phyloP scores from a whole-genome alignment of 2,888 invertebrate genomes.

The Tanypteryx hageni region DNA sequence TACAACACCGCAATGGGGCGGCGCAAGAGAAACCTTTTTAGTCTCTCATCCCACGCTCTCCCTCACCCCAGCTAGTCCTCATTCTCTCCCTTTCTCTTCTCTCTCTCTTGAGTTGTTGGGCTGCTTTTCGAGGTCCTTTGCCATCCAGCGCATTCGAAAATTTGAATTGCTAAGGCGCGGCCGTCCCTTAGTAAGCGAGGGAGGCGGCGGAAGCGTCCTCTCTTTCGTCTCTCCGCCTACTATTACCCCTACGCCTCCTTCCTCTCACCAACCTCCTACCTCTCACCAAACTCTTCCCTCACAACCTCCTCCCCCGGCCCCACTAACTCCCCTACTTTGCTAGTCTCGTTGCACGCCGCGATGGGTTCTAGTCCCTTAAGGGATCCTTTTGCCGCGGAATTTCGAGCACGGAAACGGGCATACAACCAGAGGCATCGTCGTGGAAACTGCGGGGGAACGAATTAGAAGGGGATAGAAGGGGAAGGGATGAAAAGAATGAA shows the following conservation, averaged over 20 bases:
- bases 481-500: background rate
- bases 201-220: background rate
- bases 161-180: constrained; percentile 61
- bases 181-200: background rate
- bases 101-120: background rate
- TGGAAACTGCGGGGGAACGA: background rate
- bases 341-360: background rate
- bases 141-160: background rate
- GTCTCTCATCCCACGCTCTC: no score
- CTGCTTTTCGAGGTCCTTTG: background rate
- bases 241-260: no score
- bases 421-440: background rate
- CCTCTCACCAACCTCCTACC: no score
- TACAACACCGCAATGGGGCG: background rate
- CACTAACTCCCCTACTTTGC: no score
- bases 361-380: background rate
- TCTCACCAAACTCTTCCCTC: no score
- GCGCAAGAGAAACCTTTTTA: background rate
- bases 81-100: background rate
- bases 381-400: constrained; percentile 17
- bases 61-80: background rate
- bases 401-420: background rate
- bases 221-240: background rate
- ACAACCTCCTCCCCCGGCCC: no score
- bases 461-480: background rate